Base-by-base conservation (phyloP, 1,140 invertebrate species). In the Megalopta genalis region DNA sequence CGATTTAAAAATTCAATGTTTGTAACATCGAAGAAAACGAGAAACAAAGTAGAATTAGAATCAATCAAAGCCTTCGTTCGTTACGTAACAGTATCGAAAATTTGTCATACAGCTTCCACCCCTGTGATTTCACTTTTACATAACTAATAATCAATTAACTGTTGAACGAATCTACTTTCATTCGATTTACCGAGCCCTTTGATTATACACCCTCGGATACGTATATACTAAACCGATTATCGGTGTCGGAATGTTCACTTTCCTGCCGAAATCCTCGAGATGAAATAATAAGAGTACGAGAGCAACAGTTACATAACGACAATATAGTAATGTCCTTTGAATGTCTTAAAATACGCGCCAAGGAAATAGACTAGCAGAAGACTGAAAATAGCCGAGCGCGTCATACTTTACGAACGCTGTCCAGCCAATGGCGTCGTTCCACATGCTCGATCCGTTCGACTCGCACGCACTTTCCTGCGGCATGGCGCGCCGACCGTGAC, bases 281-380 rank as follows among this genome's bases (percentile, higher is more conserved):
- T 67, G 74, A 46, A 59, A 70, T 66, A 90, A 91, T 90, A 90
- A 90, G 68, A 12, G 42, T 46, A 46, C 42, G 42, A 46, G 42
- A 65, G 91, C 88, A 90, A 42, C 64, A 65, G 23, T 86, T 85
- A 87, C 78, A 75, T 86, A 86, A 86, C 69, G 39, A 83, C 62
- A 86, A 86, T 80, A 83, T 66, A 87, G 82, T 82, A 85, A 86
- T 91, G 87, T 88, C 89, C 87, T 92, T 91, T 88, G 87, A 89
- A 86, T 81, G 81, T 91, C 92, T 92, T 91, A 92, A 93, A 93
- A 92, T 93, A 93, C 92, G 90, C 92, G 92, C 91, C 92, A 92
- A 93, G 91, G 91, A 92, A 92, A 93, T 91, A 90, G 90, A 87
- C 87, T 89, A 87, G 86, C 88, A 89, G 89, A 91, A 89, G 84